These are phyloP conservation scores for Melanotaenia pygmaea DNA, from an alignment of 2,797 vertebrate species.

Conservation along the genomic window DNA sequence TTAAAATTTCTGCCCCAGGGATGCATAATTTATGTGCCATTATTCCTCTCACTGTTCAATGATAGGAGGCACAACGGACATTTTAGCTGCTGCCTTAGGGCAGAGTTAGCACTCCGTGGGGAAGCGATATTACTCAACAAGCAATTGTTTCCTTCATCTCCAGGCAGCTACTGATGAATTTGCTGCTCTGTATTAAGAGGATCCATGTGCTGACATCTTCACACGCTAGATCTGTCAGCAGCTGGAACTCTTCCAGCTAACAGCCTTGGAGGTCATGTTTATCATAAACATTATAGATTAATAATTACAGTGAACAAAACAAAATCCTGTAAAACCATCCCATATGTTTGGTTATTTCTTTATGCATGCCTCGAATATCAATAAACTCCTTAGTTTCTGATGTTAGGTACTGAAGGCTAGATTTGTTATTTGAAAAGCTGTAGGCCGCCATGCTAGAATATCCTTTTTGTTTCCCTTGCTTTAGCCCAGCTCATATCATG, in stretches of 20 bases:
- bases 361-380: constrained; percentile 41
- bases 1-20: constrained; percentile 39
- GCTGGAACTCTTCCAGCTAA: constrained; percentile 62
- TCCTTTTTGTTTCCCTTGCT: constrained; percentile 30
- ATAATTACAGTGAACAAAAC: constrained; percentile 19
- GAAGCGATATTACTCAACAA: constrained; percentile 69
- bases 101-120: constrained; percentile 53
- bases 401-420: constrained; percentile 41
- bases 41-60: constrained; percentile 38
- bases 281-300: constrained; percentile 53
- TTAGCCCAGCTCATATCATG: constrained; percentile 19
- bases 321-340: neutral
- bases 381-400: constrained; percentile 24
- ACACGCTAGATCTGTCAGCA: constrained; percentile 50
- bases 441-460: constrained; percentile 34
- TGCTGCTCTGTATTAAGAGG: constrained; percentile 70
- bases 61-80: constrained; percentile 62
- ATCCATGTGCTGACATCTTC: constrained; percentile 30
- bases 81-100: constrained; percentile 56
- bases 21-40: constrained; percentile 56
- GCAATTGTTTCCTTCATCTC: constrained; percentile 70
- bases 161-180: constrained; percentile 69
- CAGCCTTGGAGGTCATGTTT: constrained; percentile 57
- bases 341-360: constrained; percentile 38
- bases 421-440: constrained; percentile 43